Evolutionary conservation across 53 echinoderm and acorn worm genomes (phyloP).

Genomic region (Astropecten irregularis): DNA sequence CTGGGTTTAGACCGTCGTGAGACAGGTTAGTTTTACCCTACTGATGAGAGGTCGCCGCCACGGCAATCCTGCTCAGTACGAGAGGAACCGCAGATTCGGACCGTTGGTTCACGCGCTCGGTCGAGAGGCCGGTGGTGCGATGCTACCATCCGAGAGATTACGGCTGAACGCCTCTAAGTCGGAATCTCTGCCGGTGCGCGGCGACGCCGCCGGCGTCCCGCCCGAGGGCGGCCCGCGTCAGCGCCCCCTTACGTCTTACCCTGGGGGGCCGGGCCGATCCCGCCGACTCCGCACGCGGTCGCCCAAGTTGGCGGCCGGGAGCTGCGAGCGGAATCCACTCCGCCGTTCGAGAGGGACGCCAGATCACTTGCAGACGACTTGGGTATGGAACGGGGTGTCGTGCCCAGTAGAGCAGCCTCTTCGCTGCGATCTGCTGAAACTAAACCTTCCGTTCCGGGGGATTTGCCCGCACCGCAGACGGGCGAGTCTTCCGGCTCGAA

Average conservation of each 20-base stretch:
- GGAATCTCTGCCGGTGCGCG: no score
- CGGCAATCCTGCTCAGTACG: slow-evolving; percentile 92
- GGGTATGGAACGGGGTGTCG: slow-evolving; percentile 90
- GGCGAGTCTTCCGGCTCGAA: slow-evolving; percentile 61
- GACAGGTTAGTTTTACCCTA: slow-evolving; percentile 97
- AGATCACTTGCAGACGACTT: slow-evolving; percentile 84
- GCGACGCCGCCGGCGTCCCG: no score
- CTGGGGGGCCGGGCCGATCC: no score
- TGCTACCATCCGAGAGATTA: slow-evolving; percentile 81
- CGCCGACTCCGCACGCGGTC: no score
- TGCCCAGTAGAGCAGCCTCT: slow-evolving; percentile 51
- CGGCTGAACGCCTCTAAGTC: slow-evolving; percentile 95
- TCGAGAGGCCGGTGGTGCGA: slow-evolving; percentile 81
- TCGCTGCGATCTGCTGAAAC: slow-evolving; percentile 17
- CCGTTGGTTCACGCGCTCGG: slow-evolving; percentile 73
- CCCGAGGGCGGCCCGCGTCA: no score
- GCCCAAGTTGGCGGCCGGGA: no score
- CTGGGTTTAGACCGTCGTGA: slow-evolving; percentile 94
- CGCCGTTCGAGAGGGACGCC: no score
- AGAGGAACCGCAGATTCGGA: slow-evolving; percentile 94
- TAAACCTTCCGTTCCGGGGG: slow-evolving; percentile 66
- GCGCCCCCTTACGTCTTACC: no score
- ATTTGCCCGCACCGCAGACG: slow-evolving; percentile 65
- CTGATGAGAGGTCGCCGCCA: slow-evolving; percentile 80
- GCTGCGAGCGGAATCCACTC: no score